These are phyloP conservation scores for Alligator sinensis DNA, from an alignment of 2,113 vertebrate species.

Conservation along the genomic window DNA sequence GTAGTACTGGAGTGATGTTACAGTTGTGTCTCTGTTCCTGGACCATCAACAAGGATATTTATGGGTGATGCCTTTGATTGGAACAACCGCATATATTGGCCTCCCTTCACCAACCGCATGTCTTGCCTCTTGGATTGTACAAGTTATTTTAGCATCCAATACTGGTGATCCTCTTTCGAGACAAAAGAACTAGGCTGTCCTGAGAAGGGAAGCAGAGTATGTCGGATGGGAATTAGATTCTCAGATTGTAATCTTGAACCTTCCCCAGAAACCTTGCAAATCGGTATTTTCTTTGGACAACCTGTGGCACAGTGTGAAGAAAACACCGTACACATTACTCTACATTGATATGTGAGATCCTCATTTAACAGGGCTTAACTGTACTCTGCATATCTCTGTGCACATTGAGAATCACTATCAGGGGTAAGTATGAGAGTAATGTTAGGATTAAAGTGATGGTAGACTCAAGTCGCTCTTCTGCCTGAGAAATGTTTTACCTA, in stretches of 20 bases:
- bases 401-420: background rate
- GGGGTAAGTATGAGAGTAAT: background rate
- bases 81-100: too few species aligned
- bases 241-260: rapidly evolving
- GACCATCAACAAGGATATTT: too few species aligned
- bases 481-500: slow-evolving; percentile 11
- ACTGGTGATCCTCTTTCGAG: background rate
- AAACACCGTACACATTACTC: slow-evolving; percentile 33
- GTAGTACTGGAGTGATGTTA: too few species aligned
- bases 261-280: rapidly evolving
- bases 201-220: background rate
- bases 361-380: slow-evolving; percentile 63
- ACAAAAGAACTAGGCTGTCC: rapidly evolving
- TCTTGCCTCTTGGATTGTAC: too few species aligned
- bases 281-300: rapidly evolving
- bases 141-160: too few species aligned
- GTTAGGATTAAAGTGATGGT: slow-evolving; percentile 44
- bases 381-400: slow-evolving; percentile 41
- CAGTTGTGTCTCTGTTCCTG: too few species aligned
- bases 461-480: background rate
- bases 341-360: slow-evolving; percentile 5
- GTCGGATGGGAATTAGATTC: rapidly evolving
- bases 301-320: background rate
- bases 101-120: too few species aligned
- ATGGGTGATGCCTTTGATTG: too few species aligned